Base-by-base conservation (phyloP, 2,113 vertebrate species). In the Jaculus jaculus region DNA sequence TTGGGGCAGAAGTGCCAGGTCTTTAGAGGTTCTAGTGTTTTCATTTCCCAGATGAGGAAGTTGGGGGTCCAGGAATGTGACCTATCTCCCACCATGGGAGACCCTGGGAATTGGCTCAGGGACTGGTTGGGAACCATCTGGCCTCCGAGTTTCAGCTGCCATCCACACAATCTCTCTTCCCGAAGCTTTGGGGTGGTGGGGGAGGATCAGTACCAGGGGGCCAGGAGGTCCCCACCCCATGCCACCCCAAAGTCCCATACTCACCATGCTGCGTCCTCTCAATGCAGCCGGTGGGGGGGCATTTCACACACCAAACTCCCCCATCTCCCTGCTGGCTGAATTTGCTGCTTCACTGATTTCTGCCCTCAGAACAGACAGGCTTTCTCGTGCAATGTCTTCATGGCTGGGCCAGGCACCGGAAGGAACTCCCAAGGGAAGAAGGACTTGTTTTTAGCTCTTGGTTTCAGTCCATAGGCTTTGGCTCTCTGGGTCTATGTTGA, bases 231-330 rank as follows among this genome's bases (percentile, higher is more conserved):
- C 47, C 78, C 42, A 24, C 2, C 17, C n/a, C 39, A 84, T 37
- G 32, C 42, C 24, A 34, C 42, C 47, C n/a, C 32, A 1, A 1
- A 42, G 32, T 32, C 68, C 63, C 24, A 1, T 7, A 58, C 37
- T 32, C 5, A 3, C 13, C 15, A 58, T 61, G 23, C 0, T 0
- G 26, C 63, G n/a, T 54, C 42, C 28, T 61, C 24, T 28, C 60
- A 28, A 11, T 0, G 37, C 28, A 30, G 60, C 24, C 0, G 12
- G n/a, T n/a, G n/a, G 3, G 34, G 0, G 11, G 11, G 54, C 47
- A 18, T 23, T 11, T 23, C 28, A 34, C 42, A 26, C 60, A 11
- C 16, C 60, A n/a, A 26, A 34, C 12, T 37, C 51, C 39, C 17
- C 5, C 0, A 0, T n/a, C 37, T 1, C 15, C 80, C 75, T 66